phyloP scores from a whole-genome alignment of 1,140 invertebrate species.

The Caenorhabditis latens region DNA sequence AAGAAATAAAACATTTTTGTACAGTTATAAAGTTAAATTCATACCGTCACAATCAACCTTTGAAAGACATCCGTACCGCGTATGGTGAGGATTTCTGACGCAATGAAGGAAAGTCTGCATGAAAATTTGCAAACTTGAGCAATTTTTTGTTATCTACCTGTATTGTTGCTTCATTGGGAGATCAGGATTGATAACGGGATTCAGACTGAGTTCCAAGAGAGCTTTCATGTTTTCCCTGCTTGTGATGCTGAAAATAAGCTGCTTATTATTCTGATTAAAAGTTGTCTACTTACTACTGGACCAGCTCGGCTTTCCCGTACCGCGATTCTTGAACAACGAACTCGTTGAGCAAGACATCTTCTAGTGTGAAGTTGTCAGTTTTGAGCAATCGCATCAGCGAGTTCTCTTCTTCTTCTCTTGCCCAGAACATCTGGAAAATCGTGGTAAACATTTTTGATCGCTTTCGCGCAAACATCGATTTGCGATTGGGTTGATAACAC shows the following conservation, averaged over 20 bases:
- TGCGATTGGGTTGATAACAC: slow-evolving; percentile 9
- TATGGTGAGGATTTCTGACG: slow-evolving; percentile 22
- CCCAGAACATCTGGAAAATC: slow-evolving; percentile 51
- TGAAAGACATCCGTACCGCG: slow-evolving; percentile 42
- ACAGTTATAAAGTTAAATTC: not conserved
- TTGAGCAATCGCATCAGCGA: slow-evolving; percentile 28
- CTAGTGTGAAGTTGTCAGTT: slow-evolving; percentile 26
- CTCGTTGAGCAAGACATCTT: slow-evolving; percentile 48
- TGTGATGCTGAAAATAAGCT: slow-evolving; percentile 22
- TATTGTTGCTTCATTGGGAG: slow-evolving; percentile 38
- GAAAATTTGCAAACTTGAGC: not conserved
- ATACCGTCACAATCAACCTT: slow-evolving; percentile 15
- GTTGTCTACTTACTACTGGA: slow-evolving; percentile 5
- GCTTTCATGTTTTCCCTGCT: slow-evolving; percentile 22
- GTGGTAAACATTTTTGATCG: slow-evolving; percentile 17
- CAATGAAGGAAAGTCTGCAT: slow-evolving; percentile 22
- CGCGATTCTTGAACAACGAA: slow-evolving; percentile 34
- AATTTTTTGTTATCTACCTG: not conserved
- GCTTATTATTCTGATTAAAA: not conserved
- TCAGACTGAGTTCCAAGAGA: slow-evolving; percentile 14
- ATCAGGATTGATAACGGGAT: slow-evolving; percentile 15
- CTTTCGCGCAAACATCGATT: slow-evolving; percentile 14
- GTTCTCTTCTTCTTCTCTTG: slow-evolving; percentile 33
- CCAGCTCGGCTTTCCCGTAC: slow-evolving; percentile 17
- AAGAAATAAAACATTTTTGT: not conserved